Percentiles rank a stretch among this genome's conserved stretches.
Conservation (phyloP, 2,797 vertebrate genomes). For the Limosa lapponica region DNA sequence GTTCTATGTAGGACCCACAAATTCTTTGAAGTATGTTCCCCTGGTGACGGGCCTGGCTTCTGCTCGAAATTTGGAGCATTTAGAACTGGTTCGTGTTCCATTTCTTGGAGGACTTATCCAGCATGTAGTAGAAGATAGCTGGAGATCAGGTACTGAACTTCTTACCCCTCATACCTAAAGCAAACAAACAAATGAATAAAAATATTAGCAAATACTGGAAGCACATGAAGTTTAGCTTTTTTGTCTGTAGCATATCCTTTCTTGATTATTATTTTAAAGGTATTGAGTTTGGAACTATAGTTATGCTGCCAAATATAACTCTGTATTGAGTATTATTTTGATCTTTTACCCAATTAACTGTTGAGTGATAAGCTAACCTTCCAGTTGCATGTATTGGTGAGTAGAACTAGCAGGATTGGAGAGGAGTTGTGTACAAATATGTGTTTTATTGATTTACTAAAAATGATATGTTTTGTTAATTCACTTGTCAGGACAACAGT, state of each 20-base stretch:
- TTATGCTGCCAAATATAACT: not conserved
- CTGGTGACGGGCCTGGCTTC: constrained; percentile 96
- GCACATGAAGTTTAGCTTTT: not conserved
- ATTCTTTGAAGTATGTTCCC: constrained; percentile 97
- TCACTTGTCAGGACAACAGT: not conserved
- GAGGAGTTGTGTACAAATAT: not conserved
- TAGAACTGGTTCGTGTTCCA: constrained; percentile 96
- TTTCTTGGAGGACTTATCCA: constrained; percentile 98
- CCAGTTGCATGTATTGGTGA: not conserved
- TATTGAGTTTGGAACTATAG: not conserved
- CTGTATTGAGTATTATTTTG: not conserved
- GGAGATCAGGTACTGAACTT: constrained; percentile 90
- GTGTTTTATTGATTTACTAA: not conserved
- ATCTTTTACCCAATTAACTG: not conserved
- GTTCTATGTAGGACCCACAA: constrained; percentile 88
- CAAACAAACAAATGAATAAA: not conserved
- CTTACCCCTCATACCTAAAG: not conserved
- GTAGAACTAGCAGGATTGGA: not conserved
- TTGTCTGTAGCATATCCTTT: not conserved
- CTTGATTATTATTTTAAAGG: not conserved
- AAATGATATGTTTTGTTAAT: not conserved
- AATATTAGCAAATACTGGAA: not conserved
- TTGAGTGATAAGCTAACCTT: not conserved
- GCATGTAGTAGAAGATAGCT: constrained; percentile 98
- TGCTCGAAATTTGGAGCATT: constrained; percentile 94